Percentiles rank a stretch among this genome's conserved stretches.
Conservation (phyloP, 2,888 invertebrate species). For the Saturnia japonica region DNA sequence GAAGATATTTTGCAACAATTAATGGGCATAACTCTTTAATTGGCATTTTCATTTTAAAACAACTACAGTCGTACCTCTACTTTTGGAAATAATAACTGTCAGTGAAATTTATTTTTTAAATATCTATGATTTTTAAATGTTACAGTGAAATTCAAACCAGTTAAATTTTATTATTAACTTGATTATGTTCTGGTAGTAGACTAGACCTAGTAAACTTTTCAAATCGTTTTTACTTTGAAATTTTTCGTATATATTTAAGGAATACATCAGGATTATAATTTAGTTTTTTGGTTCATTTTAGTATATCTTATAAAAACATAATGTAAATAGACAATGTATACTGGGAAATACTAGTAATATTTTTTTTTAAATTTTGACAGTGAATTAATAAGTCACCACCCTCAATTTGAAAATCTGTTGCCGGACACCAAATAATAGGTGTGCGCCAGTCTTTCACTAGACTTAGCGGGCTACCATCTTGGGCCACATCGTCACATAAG, state of each 20-base stretch:
- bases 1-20: conserved; percentile 8
- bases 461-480: too few relatives aligned
- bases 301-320: neutral
- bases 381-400: neutral
- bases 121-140: neutral
- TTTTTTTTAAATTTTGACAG: neutral
- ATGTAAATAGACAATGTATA: neutral
- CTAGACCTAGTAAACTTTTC: neutral
- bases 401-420: too few relatives aligned
- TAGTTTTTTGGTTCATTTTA: neutral
- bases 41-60: neutral
- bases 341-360: neutral
- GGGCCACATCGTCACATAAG: too few relatives aligned
- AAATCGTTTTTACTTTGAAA: too few relatives aligned
- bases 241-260: too few relatives aligned
- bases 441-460: too few relatives aligned
- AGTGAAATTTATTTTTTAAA: neutral
- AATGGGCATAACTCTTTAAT: conserved; percentile 6
- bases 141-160: neutral
- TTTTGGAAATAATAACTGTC: neutral
- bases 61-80: neutral
- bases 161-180: neutral
- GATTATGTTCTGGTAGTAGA: neutral
- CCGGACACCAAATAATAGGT: too few relatives aligned
- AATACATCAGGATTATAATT: neutral